phyloP scores from a whole-genome alignment of 2,113 vertebrate species.

The Sardina pilchardus region DNA sequence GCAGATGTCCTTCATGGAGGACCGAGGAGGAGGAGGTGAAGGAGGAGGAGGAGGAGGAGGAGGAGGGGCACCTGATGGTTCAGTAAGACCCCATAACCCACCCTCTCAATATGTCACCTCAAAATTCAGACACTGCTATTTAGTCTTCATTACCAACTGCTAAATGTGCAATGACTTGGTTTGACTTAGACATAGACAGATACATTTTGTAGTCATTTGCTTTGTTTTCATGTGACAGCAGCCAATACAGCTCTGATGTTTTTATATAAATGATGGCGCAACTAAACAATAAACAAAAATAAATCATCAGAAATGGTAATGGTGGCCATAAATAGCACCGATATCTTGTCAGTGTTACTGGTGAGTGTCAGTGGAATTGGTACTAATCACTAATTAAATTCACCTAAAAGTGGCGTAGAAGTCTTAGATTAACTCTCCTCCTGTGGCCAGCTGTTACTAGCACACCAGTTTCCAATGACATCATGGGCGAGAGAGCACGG shows the following conservation, averaged over 20 bases:
- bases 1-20: conserved; percentile 42
- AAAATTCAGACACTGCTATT: neutral
- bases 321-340: neutral
- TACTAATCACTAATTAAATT: neutral
- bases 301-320: neutral
- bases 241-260: neutral
- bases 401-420: neutral
- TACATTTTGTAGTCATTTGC: neutral
- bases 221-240: neutral
- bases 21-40: neutral
- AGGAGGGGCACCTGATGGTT: conserved; percentile 7
- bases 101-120: neutral
- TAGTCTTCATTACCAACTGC: neutral
- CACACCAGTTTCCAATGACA: neutral
- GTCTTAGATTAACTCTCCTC: neutral
- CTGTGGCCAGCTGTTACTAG: neutral
- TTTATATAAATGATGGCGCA: neutral
- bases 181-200: neutral
- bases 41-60: neutral
- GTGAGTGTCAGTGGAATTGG: neutral
- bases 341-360: neutral
- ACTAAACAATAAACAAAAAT: neutral
- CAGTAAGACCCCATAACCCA: neutral
- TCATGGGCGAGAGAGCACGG: neutral
- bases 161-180: neutral